Conservation (phyloP, 1,140 invertebrate genomes). For the Zaprionus camerounensis region DNA sequence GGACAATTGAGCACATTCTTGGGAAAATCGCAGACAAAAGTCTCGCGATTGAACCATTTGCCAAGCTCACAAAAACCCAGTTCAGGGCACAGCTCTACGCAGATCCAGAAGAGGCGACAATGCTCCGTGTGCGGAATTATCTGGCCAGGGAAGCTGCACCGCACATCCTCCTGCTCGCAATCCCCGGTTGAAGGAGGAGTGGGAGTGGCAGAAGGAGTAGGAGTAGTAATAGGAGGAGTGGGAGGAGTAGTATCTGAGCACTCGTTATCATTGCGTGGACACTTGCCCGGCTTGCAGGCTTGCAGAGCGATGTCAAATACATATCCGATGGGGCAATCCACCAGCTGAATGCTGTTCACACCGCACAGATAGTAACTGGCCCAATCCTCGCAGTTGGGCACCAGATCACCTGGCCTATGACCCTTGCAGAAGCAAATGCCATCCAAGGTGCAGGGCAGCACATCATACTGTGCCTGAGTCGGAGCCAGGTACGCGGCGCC, state of each 20-base stretch:
- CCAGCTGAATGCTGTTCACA: neutral
- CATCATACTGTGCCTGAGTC: neutral
- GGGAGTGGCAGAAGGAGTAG: neutral
- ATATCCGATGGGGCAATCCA: slow-evolving; percentile 25
- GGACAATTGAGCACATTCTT: slow-evolving; percentile 58
- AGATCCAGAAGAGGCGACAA: slow-evolving; percentile 58
- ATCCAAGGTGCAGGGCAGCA: slow-evolving; percentile 1
- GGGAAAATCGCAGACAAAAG: slow-evolving; percentile 51
- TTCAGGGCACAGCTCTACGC: slow-evolving; percentile 38
- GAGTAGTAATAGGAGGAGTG: neutral
- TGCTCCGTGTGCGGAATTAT: slow-evolving; percentile 51
- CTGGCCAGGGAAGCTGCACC: slow-evolving; percentile 44
- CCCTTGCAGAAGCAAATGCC: slow-evolving; percentile 41
- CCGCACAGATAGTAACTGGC: slow-evolving; percentile 50
- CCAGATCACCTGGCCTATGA: slow-evolving; percentile 21
- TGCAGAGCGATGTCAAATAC: slow-evolving; percentile 13
- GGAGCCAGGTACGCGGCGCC: neutral
- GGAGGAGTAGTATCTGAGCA: neutral
- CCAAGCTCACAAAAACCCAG: slow-evolving; percentile 62
- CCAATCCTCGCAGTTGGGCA: slow-evolving; percentile 59
- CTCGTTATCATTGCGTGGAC: slow-evolving; percentile 42
- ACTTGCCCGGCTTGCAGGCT: slow-evolving; percentile 41
- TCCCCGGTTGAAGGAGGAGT: neutral
- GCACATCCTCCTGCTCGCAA: slow-evolving; percentile 33
- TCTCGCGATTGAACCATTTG: slow-evolving; percentile 55